Base-by-base conservation (phyloP, 2,113 vertebrate species). In the Pachypanchax playfairii region DNA sequence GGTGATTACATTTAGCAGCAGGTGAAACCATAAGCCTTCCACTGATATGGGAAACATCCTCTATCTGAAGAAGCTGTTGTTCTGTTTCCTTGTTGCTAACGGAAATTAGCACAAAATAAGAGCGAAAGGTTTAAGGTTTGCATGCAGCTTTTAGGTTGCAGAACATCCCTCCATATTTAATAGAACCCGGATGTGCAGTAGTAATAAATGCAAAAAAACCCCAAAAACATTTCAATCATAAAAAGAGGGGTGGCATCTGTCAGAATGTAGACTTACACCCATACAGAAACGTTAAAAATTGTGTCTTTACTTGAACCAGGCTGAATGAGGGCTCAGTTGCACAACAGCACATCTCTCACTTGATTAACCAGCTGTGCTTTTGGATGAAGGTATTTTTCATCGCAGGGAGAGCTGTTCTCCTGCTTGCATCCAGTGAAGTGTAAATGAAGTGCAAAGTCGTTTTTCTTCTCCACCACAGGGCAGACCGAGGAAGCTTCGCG, bases 21-120 rank as follows among this genome's bases (percentile, higher is more conserved):
- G 46, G 42, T 66, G 87, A 72, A 81, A 82, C 72, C 24, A 74
- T 74, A 73, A 83, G 77, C 75, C 65, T 59, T 35, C 52, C 72
- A 76, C 46, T 75, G 80, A 75, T 38, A 26, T 64, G 67, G 67
- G 74, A 77, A 77, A 79, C 60, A 65, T 67, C 83, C 83, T 70
- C 25, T 54, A 75, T 76, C 65, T 56, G 26, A 26, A 61, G 70
- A 24, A 33, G n/a, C 4, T 21, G 38, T 35, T 12, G 1, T 75
- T 52, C 17, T 17, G 36, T 17, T 15, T 6, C 36, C n/a, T 17
- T 17, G 15, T 18, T 41, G 18, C 14, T 46, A 24, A 22, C 25
- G n/a, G 8, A 44, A 44, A 44, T 39, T 5, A 5, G 38, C 4
- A 41, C 4, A 3, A 42, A 18, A 42, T n/a, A 42, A 42, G 9